Percentiles rank a stretch among this genome's conserved stretches.
These are phyloP conservation scores for Channa striata DNA, from an alignment of 2,797 vertebrate genomes.

Conservation along the genomic window DNA sequence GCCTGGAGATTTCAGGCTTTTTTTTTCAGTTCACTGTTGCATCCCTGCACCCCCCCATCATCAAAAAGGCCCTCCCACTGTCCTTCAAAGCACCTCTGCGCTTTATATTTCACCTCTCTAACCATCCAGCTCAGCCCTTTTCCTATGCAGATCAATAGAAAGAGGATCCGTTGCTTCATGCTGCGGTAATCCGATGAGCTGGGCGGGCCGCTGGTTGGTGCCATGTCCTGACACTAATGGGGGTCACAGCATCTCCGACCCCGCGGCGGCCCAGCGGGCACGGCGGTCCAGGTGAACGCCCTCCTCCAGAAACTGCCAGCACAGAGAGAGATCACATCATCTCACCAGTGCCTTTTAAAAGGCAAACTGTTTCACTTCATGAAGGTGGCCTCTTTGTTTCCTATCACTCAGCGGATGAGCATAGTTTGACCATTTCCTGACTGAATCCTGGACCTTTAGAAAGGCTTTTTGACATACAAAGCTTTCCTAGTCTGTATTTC, in stretches of 20 bases:
- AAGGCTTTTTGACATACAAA: neutral
- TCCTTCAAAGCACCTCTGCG: conserved; percentile 82
- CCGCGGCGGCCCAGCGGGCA: conserved; percentile 7
- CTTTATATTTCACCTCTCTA: conserved; percentile 85
- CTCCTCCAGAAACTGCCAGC: conserved; percentile 13
- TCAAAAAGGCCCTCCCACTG: conserved; percentile 54
- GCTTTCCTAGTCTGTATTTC: neutral
- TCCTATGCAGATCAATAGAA: conserved; percentile 86
- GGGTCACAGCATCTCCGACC: conserved; percentile 68
- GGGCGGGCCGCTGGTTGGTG: conserved; percentile 72
- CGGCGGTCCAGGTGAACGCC: conserved; percentile 28
- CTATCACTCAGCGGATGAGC: conserved; percentile 11
- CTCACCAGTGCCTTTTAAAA: neutral
- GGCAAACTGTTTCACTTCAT: conserved; percentile 3
- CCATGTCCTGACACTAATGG: conserved; percentile 71
- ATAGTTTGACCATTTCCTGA: conserved; percentile 27
- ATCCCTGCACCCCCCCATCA: conserved; percentile 46
- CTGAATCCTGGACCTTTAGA: neutral
- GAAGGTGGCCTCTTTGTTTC: conserved; percentile 5
- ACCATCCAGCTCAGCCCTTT: conserved; percentile 82
- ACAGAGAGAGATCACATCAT: conserved; percentile 1
- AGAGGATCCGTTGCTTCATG: conserved; percentile 80
- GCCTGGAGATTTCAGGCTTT: conserved; percentile 14
- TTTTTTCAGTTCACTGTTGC: conserved; percentile 14
- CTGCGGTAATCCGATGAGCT: conserved; percentile 78